phyloP scores from a whole-genome alignment of 2,113 vertebrate genomes.

The Microtus pennsylvanicus region DNA sequence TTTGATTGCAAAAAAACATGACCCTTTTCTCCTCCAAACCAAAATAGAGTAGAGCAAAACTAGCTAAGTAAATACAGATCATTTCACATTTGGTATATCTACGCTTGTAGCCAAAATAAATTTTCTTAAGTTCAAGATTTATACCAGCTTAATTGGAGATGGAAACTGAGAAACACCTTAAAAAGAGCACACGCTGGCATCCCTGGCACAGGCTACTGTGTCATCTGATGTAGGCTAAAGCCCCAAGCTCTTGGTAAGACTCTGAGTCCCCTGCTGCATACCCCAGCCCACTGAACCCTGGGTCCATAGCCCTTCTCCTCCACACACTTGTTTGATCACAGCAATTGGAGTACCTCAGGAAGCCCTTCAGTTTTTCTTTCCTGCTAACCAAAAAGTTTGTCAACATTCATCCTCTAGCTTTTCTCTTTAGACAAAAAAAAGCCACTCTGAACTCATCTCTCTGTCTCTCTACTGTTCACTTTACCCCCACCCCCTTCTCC shows the following conservation, averaged over 20 bases:
- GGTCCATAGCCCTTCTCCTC: background rate
- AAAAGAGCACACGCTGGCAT: background rate
- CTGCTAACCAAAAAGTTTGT: background rate
- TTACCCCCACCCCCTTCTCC: background rate
- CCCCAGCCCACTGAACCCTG: background rate
- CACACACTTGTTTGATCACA: background rate
- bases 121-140: conserved; percentile 7
- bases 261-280: background rate
- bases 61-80: background rate
- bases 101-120: background rate
- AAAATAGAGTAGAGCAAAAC: background rate
- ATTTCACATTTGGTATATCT: conserved; percentile 17
- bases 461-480: background rate
- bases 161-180: background rate
- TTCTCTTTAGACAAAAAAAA: background rate
- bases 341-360: background rate
- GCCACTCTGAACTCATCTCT: background rate
- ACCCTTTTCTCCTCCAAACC: conserved; percentile 34
- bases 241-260: background rate
- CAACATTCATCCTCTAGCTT: background rate
- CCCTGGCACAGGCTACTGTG: background rate
- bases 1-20: background rate
- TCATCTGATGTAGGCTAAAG: background rate
- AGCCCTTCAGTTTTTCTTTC: background rate
- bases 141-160: background rate